Base-by-base conservation (phyloP, 2,797 vertebrate genomes). In the Echiichthys vipera region DNA sequence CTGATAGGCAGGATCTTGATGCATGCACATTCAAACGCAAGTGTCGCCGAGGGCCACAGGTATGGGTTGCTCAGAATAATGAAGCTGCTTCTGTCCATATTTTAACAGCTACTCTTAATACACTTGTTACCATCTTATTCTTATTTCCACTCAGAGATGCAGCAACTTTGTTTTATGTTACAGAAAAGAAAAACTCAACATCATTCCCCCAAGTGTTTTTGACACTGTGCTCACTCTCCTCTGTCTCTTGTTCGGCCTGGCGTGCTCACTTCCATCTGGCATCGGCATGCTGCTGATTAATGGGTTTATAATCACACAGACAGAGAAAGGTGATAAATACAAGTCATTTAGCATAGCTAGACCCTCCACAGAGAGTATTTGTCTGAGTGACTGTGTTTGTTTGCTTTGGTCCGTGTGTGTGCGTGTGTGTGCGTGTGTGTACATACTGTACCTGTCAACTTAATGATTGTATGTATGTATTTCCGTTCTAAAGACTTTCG, bases 281-380 rank as follows among this genome's bases (percentile, higher is more conserved):
- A 84, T n/a, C n/a, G 84, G 75, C 81, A 72, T 29, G 78, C 59
- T 62, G 81, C 73, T 90, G 86, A 92, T 89, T 85, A 89, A 91
- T 88, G 85, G 77, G 71, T 84, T 83, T 80, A 90, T 92, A 91
- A 91, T 90, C 85, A 90, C 40, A 2, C 71, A 83, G 85, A 85
- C 77, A 83, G 81, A 82, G 77, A 83, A 79, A 76, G 80, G 85
- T 87, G 87, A 91, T 92, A 90, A 91, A 92, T 93, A 87, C 78
- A 47, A 80, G 72, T 88, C 80, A 85, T 88, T 91, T 87, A 81
- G 83, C 78, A 72, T 74, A 54, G 69, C 82, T 78, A 75, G 58
- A 82, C 40, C 42, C 66, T 72, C 74, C 51, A 77, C 40, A 6
- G 54, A 67, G 57, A 71, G 54, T 65, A 68, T 89, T 71, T 84